Percentiles rank a stretch among this genome's conserved stretches.
These are phyloP conservation scores for Drosophila gunungcola DNA, from an alignment of 1,140 invertebrate genomes.

Conservation along the genomic window DNA sequence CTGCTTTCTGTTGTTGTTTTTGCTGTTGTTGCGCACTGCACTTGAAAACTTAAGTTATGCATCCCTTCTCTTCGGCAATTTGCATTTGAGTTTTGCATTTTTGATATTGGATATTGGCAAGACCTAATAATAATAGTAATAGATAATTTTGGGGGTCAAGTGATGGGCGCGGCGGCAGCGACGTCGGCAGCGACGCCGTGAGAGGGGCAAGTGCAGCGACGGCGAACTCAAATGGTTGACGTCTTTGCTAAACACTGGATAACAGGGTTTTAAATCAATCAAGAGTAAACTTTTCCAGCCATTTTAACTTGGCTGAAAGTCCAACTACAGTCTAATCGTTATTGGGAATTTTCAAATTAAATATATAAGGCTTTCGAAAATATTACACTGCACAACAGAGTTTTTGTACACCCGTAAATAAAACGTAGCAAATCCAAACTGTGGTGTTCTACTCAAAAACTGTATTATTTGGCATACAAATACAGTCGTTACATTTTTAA, in stretches of 20 bases:
- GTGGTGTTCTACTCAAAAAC: too few species aligned
- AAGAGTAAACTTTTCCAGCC: neutral
- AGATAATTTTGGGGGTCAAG: slow-evolving; percentile 51
- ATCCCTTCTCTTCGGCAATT: slow-evolving; percentile 8
- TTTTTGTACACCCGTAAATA: too few species aligned
- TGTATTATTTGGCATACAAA: too few species aligned
- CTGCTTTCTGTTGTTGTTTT: slow-evolving; percentile 21
- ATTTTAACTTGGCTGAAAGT: too few species aligned
- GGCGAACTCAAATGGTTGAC: slow-evolving; percentile 26
- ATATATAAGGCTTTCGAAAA: too few species aligned
- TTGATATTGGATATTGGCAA: slow-evolving; percentile 25
- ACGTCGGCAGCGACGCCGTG: slow-evolving; percentile 21
- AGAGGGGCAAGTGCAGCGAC: slow-evolving; percentile 28
- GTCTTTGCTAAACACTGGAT: slow-evolving; percentile 34
- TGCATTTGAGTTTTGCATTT: slow-evolving; percentile 39
- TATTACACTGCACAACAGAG: too few species aligned
- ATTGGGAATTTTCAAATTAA: too few species aligned
- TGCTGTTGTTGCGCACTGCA: slow-evolving; percentile 68
- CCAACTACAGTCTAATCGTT: too few species aligned
- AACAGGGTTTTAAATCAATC: neutral
- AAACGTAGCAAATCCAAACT: too few species aligned
- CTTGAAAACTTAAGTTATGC: slow-evolving; percentile 76
- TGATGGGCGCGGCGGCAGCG: slow-evolving; percentile 39
- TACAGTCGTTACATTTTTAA: too few species aligned
- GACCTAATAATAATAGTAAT: slow-evolving; percentile 11